A percentile compares a stretch with the other conserved stretches of the same genome.
phyloP scores from a whole-genome alignment of 2,888 invertebrate genomes.

The Drosophila rubida region DNA sequence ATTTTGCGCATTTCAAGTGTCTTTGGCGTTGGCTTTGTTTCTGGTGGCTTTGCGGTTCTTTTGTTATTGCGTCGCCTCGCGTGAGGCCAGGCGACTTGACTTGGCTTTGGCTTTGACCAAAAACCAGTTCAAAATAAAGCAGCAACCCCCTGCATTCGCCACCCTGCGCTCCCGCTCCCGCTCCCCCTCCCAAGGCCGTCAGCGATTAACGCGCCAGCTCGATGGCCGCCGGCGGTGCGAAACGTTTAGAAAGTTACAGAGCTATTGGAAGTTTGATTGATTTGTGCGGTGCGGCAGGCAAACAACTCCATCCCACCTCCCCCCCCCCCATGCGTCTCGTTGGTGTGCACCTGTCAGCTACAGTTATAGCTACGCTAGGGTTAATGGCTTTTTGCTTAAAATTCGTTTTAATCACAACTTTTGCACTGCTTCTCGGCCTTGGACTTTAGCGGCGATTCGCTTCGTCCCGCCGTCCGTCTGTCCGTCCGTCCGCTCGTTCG shows the following conservation, averaged over 20 bases:
- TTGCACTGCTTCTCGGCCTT: slow-evolving; percentile 28
- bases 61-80: slow-evolving; percentile 20
- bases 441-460: slow-evolving; percentile 15
- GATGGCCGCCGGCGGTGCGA: slow-evolving; percentile 24
- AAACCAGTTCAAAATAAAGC: slow-evolving; percentile 33
- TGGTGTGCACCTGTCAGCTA: slow-evolving; percentile 9
- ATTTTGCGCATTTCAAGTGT: neutral
- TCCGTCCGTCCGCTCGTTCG: neutral
- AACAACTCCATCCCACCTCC: neutral
- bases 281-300: slow-evolving; percentile 9
- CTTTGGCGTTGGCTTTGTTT: slow-evolving; percentile 45
- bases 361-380: slow-evolving; percentile 15
- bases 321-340: neutral
- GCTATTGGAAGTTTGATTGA: slow-evolving; percentile 18
- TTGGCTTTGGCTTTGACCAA: slow-evolving; percentile 17
- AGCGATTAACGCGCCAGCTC: slow-evolving; percentile 16
- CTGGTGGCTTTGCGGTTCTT: slow-evolving; percentile 50
- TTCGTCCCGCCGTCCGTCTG: neutral
- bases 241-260: slow-evolving; percentile 38
- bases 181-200: slow-evolving; percentile 39
- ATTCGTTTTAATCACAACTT: neutral
- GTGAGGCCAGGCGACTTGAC: slow-evolving; percentile 52
- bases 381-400: slow-evolving; percentile 28
- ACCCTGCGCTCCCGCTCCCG: neutral
- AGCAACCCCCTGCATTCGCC: neutral